Evolutionary conservation across 2,888 invertebrate species (phyloP).

Genomic region (Anthrax anthrax): DNA sequence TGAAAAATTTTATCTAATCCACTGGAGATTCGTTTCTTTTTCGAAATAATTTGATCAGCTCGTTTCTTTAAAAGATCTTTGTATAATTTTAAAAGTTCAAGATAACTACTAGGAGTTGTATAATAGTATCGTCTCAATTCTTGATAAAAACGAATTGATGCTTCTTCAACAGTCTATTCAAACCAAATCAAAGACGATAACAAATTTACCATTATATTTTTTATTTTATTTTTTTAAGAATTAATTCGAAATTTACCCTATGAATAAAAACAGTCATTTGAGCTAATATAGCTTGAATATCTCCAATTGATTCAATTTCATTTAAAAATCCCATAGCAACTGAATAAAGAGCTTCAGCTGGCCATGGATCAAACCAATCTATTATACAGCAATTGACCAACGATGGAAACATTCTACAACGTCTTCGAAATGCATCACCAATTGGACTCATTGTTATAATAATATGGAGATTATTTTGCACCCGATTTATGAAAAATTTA

Average conservation of each 20-base stretch:
- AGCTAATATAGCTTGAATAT: constrained; percentile 40
- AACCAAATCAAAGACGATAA: background rate
- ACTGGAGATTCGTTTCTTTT: constrained; percentile 55
- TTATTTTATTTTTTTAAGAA: no score
- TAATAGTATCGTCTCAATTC: constrained; percentile 80
- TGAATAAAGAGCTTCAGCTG: constrained; percentile 68
- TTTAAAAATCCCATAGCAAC: constrained; percentile 62
- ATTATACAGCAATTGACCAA: constrained; percentile 88
- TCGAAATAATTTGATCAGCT: constrained; percentile 48
- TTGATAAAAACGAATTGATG: constrained; percentile 59
- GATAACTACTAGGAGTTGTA: constrained; percentile 81
- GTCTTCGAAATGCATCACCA: constrained; percentile 71
- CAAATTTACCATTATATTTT: no score
- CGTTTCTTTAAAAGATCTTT: constrained; percentile 54
- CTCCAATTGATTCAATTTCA: constrained; percentile 39
- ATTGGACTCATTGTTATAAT: constrained; percentile 86
- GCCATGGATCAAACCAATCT: constrained; percentile 91
- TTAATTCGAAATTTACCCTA: constrained; percentile 38
- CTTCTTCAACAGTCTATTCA: constrained; percentile 59
- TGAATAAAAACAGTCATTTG: constrained; percentile 59
- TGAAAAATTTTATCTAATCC: constrained; percentile 43
- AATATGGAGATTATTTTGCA: constrained; percentile 69
- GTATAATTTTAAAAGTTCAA: constrained; percentile 72
- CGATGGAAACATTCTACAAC: constrained; percentile 89
- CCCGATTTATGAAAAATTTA: constrained; percentile 71